Evolutionary conservation across 2,888 invertebrate species (phyloP), one percentile per base, ranked within the genome.

Genomic region (Gymnocheta viridis): DNA sequence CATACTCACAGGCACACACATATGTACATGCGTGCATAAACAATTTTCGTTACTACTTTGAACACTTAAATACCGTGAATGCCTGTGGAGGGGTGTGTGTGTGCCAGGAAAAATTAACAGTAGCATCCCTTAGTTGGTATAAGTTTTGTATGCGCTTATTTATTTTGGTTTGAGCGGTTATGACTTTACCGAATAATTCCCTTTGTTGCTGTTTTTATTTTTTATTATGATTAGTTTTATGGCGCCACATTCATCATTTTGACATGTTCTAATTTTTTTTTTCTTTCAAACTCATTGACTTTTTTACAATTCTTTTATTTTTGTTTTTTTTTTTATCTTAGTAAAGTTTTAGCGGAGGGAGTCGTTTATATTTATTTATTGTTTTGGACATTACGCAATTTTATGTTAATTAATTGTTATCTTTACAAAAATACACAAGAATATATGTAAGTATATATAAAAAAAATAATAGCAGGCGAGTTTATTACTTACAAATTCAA

Each of bases 201-300:
- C 12, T 69, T 64, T 66, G 7, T 27, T 35, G 29, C 44, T 51
- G 5, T n/a, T 44, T 24, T 29, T 24, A 2, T 5, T 41, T 79
- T 60, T 83, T 83, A 80, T 83, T 54, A 77, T 80, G 76, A 83
- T 83, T 83, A 83, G 72, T 72, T n/a, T n/a, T 67, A 72, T 77
- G 80, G 83, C 83, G 83, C 80, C 76, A 83, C 69, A 83, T 83
- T 83, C 49, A 76, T 83, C 66, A 70, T 83, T 76, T 76, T 66
- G 32, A 70, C 47, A 64, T 41, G 32, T 35, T 29, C 29, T 41
- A 54, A 24, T 41, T n/a, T 44, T 17, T 7, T 51, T 4, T 24
- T 22, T 7, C 4, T 12, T 14, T n/a, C 4, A 41, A 38, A 27
- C 32, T 62, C 17, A 38, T 47, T 24, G 47, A n/a, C 10, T 49